Evolutionary conservation across 2,113 vertebrate species (phyloP).

Genomic region (Alouatta palliata): DNA sequence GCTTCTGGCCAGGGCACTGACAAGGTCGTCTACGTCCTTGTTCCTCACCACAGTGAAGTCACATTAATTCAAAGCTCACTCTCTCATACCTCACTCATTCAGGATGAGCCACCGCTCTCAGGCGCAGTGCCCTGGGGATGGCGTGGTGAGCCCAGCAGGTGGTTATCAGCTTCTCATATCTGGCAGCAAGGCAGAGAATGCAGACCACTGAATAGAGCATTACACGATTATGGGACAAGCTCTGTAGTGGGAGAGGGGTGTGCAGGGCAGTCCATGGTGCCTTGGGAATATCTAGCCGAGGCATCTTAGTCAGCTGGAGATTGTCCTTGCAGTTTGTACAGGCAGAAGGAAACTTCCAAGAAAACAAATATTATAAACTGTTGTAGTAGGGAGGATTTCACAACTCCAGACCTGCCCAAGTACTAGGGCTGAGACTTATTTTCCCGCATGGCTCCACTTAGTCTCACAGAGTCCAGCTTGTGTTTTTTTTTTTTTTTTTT

Average conservation of each 20-base stretch:
- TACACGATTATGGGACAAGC: not conserved
- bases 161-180: not conserved
- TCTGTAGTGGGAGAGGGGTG: too few relatives aligned
- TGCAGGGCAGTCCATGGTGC: not conserved
- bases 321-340: not conserved
- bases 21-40: not conserved
- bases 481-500: too few relatives aligned
- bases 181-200: not conserved
- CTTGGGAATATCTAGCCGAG: not conserved
- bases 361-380: not conserved
- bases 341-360: not conserved
- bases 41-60: not conserved
- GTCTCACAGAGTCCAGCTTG: not conserved
- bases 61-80: not conserved
- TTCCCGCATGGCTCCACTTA: not conserved
- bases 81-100: not conserved
- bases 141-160: not conserved
- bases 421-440: not conserved
- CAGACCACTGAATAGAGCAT: not conserved
- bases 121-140: not conserved
- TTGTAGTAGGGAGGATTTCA: not conserved
- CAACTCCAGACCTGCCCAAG: not conserved
- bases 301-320: not conserved
- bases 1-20: not conserved
- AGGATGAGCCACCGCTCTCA: not conserved